Base-by-base conservation (phyloP, 2,797 vertebrate species). In the Sebastiscus albofasciatus region DNA sequence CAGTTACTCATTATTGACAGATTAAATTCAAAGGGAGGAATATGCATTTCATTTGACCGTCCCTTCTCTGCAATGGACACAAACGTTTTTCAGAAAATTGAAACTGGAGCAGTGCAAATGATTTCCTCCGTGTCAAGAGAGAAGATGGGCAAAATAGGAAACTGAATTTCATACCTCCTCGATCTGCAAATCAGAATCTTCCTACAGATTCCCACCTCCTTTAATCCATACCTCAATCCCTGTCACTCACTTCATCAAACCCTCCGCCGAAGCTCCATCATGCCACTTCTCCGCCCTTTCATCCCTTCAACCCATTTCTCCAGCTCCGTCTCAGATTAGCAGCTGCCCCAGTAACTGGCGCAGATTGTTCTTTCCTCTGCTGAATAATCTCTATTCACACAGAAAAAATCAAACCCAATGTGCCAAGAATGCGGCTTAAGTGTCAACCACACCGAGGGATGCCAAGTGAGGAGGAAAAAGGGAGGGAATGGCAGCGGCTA, bases 381-480 rank as follows among this genome's bases (percentile, higher is more conserved):
- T 62, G 34, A 90, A 87, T 90, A 82, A 92, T 91, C 87, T 84
- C 77, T 49, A 85, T 82, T 82, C 84, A 82, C 52, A 76, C 29
- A 70, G 86, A 74, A 75, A 49, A 91, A 85, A 90, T 77, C 36
- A 34, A 76, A 70, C 6, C 67, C 72, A 67, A 66, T 49, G 55
- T 80, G 79, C 64, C 80, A 76, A 84, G 75, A 84, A 74, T 26
- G 72, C 66, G 56, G 75, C 79, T 81, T 61, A 77, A 79, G 64
- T 72, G 64, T 80, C 82, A 87, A 61, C 60, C 78, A 61, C 71
- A 39, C 49, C 12, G 20, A 80, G 66, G 67, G 54, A 75, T 7
- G 52, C 36, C 24, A 56, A 75, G 59, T 8, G 58, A 79, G 31
- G 73, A 66, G 27, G 54, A 61, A 62, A 70, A 39, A 11, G 14